Percentiles rank a stretch among this genome's conserved stretches.
Conservation (phyloP, 2,113 vertebrate genomes). For the Peucedramus taeniatus region DNA sequence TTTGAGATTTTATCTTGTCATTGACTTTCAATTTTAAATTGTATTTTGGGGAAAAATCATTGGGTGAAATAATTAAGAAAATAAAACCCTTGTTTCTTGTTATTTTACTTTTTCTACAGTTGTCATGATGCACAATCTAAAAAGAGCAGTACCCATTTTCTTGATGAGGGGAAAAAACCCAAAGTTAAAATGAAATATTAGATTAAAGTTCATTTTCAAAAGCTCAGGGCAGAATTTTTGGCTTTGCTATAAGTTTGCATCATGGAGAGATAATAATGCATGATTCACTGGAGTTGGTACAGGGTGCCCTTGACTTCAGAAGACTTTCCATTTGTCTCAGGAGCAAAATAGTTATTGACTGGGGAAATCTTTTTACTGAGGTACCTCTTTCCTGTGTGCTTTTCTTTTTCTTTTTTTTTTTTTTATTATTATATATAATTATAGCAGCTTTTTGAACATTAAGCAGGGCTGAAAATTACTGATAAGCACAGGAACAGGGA, state of each 20-base stretch:
- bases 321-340: background rate
- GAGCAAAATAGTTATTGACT: background rate
- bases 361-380: background rate
- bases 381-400: accelerated
- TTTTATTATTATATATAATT: background rate
- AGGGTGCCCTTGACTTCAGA: background rate
- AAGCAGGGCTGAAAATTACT: background rate
- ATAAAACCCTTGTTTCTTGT: background rate
- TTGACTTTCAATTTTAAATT: background rate
- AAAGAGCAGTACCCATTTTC: background rate
- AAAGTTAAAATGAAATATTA: background rate
- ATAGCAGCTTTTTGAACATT: background rate
- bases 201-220: background rate
- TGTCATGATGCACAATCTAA: background rate
- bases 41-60: background rate
- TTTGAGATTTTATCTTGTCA: background rate
- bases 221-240: background rate
- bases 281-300: background rate
- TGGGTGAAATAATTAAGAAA: background rate
- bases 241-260: background rate
- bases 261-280: background rate
- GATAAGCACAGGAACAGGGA: background rate
- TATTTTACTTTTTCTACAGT: background rate
- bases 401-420: background rate
- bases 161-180: background rate